These are phyloP conservation scores for Clarias platycephalus DNA, from an alignment of 2,797 vertebrate species.

Conservation along the genomic window DNA sequence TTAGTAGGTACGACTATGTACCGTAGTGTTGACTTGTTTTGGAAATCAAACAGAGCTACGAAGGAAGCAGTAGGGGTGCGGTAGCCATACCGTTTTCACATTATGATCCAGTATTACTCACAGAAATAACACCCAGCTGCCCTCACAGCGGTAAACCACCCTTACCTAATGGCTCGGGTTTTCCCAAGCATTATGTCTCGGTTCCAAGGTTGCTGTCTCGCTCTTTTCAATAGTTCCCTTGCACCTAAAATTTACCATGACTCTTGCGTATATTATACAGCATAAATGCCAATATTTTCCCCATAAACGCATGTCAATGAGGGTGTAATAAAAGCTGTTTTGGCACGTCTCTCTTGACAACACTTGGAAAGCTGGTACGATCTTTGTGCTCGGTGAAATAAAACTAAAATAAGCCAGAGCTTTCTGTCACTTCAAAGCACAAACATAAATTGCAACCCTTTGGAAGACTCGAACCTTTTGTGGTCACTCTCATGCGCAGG, in stretches of 20 bases:
- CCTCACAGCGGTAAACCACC: constrained; percentile 63
- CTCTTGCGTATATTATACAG: constrained; percentile 21
- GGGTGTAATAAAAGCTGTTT: constrained; percentile 64
- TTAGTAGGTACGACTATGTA: constrained; percentile 46
- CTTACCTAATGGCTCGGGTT: constrained; percentile 63
- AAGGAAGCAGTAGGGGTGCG: constrained; percentile 40
- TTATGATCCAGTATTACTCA: constrained; percentile 59
- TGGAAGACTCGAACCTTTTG: constrained; percentile 65
- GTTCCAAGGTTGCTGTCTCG: constrained; percentile 30
- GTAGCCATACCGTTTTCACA: constrained; percentile 52
- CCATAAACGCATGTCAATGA: constrained; percentile 66
- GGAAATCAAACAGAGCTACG: constrained; percentile 33
- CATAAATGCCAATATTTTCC: constrained; percentile 53
- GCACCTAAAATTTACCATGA: constrained; percentile 31
- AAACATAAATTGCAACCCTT: constrained; percentile 71
- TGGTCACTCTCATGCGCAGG: constrained; percentile 58
- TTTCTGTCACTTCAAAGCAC: constrained; percentile 67
- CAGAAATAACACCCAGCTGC: constrained; percentile 62
- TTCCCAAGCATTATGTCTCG: constrained; percentile 59
- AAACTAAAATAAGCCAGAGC: constrained; percentile 70
- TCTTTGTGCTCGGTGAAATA: constrained; percentile 61
- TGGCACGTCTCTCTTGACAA: constrained; percentile 69
- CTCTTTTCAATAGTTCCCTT: constrained; percentile 31
- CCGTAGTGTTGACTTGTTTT: constrained; percentile 38
- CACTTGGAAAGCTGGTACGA: constrained; percentile 58